Evolutionary conservation across 2,888 invertebrate species (phyloP), one percentile per base, ranked within the genome.

Genomic region (Sepiola atlantica): DNA sequence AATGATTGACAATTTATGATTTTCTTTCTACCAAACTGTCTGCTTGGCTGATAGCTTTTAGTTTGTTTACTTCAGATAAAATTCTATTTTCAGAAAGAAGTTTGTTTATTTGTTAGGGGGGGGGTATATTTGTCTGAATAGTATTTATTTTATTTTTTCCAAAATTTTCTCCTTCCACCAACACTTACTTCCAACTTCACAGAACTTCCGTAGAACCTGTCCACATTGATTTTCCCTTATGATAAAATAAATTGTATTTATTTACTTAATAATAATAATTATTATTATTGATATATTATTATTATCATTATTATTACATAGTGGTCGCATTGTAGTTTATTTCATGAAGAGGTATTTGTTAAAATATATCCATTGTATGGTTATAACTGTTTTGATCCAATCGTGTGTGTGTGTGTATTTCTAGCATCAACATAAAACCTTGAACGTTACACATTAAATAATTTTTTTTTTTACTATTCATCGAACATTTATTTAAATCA

Each of bases 11-110:
- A 77, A 77, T 77, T 77, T 77, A 32, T 77, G n/a, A 77, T 77
- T 77, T 77, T 77, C 77, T 77, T 14, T 77, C 32, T 77, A 32
- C n/a, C 77, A 32, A 77, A 14, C 77, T 77, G 77, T 77, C 77
- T 77, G 77, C 77, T 77, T 77, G n/a, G 77, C n/a, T 77, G 77
- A 77, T 77, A n/a, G n/a, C 77, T 77, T 57, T 77, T n/a, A 77
- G 16, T 77, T n/a, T 77, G 77, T 77, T 77, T 77, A n/a, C 77
- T 77, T 77, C 16, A 32, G 77, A 45, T 2, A 77, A 77, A 77
- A 77, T 77, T 16, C n/a, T 77, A 77, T 77, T 77, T 77, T 77
- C n/a, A 77, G 77, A 77, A 77, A 77, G n/a, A n/a, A 20, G 12
- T n/a, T 77, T n/a, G n/a, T 77, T 77, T 18, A n/a, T n/a, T n/a